Evolutionary conservation across 2,113 vertebrate genomes (phyloP).

Genomic region (Callocephalon fimbriatum): DNA sequence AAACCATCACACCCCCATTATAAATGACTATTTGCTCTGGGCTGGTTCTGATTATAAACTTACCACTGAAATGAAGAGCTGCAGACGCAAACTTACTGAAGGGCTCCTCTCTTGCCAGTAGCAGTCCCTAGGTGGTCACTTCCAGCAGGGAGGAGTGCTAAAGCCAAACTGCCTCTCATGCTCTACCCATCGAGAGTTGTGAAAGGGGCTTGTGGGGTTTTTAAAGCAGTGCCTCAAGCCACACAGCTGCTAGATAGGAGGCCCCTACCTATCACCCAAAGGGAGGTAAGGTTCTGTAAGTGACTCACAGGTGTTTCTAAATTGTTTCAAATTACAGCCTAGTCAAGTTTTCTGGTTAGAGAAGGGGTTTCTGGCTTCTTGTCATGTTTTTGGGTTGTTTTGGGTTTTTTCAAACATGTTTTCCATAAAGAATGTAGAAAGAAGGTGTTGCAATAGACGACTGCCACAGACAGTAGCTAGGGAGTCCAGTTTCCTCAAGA

Average conservation of each 20-base stretch:
- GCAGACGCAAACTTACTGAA: background rate
- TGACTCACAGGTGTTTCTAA: background rate
- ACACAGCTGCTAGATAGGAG: rapidly evolving
- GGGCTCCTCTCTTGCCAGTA: rapidly evolving
- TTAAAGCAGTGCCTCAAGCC: background rate
- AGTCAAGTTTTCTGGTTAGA: background rate
- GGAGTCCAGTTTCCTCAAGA: background rate
- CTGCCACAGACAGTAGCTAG: rapidly evolving
- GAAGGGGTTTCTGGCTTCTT: background rate
- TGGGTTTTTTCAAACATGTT: background rate
- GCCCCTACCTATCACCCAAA: rapidly evolving
- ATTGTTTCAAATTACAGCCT: background rate
- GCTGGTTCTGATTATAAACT: background rate
- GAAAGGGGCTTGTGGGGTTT: rapidly evolving
- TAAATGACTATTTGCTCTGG: rapidly evolving
- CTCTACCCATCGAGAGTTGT: rapidly evolving
- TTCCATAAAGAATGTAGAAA: background rate
- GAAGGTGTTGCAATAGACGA: background rate
- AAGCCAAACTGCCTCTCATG: background rate
- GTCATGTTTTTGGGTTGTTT: rapidly evolving
- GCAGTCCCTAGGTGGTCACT: too few relatives aligned
- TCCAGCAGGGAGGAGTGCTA: rapidly evolving
- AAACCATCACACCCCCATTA: background rate
- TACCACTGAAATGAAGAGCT: background rate
- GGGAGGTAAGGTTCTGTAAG: background rate